A percentile compares a stretch with the other conserved stretches of the same genome.
Evolutionary conservation across 2,888 invertebrate genomes (phyloP).

Genomic region (Drosophila fulvimacula): DNA sequence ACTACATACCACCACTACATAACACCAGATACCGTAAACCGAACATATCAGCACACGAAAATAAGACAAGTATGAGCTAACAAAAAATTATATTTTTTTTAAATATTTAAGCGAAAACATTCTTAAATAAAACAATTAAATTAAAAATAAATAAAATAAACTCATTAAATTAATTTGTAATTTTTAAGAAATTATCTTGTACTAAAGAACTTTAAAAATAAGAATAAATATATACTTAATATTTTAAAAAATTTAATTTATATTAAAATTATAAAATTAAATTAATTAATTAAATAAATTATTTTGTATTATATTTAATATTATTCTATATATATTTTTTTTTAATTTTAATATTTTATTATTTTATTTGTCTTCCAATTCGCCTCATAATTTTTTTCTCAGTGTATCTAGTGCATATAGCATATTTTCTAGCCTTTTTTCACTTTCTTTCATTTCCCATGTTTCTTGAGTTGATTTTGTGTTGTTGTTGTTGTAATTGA

Average conservation of each 20-base stretch:
- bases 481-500: slow-evolving; percentile 56
- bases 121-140: not conserved
- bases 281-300: too few species aligned
- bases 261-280: not conserved
- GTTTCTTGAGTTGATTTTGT: slow-evolving; percentile 5
- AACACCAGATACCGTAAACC: not conserved
- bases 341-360: too few species aligned
- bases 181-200: too few species aligned
- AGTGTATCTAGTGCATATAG: slow-evolving; percentile 20
- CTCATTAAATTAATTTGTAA: not conserved
- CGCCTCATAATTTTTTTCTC: slow-evolving; percentile 1
- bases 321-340: too few species aligned
- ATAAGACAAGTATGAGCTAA: not conserved
- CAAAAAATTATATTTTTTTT: not conserved
- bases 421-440: slow-evolving; percentile 56
- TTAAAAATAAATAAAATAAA: not conserved
- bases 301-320: not conserved
- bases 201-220: not conserved
- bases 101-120: not conserved
- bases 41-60: slow-evolving; percentile 7
- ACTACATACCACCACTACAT: slow-evolving; percentile 37
- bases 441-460: slow-evolving; percentile 67
- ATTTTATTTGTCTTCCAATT: not conserved
- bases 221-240: not conserved
- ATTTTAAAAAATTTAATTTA: not conserved